Base-by-base conservation (phyloP, 2,888 invertebrate genomes). In the Deilephila elpenor region DNA sequence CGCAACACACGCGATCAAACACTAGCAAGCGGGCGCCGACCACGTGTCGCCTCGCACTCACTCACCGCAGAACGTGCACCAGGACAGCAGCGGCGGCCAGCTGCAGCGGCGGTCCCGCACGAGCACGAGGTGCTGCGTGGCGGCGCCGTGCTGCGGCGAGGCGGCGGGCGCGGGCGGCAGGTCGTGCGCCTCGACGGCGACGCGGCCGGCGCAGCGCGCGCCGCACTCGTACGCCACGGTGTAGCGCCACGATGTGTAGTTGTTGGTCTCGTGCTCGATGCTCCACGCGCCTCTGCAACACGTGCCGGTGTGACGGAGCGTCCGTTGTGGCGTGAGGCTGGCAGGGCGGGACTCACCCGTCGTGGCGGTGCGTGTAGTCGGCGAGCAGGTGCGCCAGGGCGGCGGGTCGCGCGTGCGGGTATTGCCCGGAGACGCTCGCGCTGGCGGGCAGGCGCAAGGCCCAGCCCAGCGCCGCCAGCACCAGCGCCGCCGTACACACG, bases 181-280 rank as follows among this genome's bases (percentile, higher is more conserved):
- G 74, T 74, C 79, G 71, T 79, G 80, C 70, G 81, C 80, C 32
- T 51, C 74, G 75, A 86, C 82, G 32, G 3, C 3, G 17, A 81
- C 88, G 71, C 75, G 78, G 14, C 89, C 90, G 14, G 34, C 7
- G 82, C 90, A 89, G 32, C 85, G 85, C 78, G 79, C 74, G 25
- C 89, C 89, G 81, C 91, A 91, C 78, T 72, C 25, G 83, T 84
- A 88, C 71, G 74, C 3, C 82, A 89, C 89, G 53, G 74, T 74
- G 82, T 90, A 90, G 51, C 79, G 80, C 91, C 91, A 90, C 76
- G 78, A 82, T 64, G 89, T 83, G 82, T 85, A 85, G 85, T 91
- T 89, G 79, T 85, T 82, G 75, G 77, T 74, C 79, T 91, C 90
- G 62, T 84, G 83, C 76, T 85, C 85, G 62, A 92, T 80, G 5